A percentile compares a stretch with the other conserved stretches of the same genome.
phyloP scores from a whole-genome alignment of 2,888 invertebrate genomes.

The Mycogona germanica region DNA sequence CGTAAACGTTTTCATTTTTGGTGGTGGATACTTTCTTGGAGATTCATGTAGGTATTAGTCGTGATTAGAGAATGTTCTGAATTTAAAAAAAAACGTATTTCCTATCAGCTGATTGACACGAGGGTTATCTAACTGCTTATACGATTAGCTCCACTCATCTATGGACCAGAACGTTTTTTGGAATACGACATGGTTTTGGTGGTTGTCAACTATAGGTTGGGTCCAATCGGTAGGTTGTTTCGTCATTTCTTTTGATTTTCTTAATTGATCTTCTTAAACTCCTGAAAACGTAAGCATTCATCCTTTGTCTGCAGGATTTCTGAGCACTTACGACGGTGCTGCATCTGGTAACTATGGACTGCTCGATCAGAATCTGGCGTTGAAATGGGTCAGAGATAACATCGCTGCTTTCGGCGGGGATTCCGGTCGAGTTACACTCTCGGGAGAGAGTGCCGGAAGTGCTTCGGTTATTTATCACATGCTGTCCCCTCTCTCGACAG shows the following conservation, averaged over 20 bases:
- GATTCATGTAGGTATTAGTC: too few species aligned
- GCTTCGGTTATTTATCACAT: constrained; percentile 2
- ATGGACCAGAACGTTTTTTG: constrained; percentile 30
- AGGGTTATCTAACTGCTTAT: too few species aligned
- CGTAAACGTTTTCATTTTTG: constrained; percentile 31
- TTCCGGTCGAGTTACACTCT: constrained; percentile 6
- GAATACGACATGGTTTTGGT: constrained; percentile 30
- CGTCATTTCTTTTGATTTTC: too few species aligned
- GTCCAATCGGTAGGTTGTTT: constrained; percentile 32
- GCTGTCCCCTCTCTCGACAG: not conserved
- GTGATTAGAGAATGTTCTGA: too few species aligned
- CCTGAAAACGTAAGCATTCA: too few species aligned
- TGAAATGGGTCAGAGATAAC: constrained; percentile 9
- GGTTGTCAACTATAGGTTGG: constrained; percentile 32
- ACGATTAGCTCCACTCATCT: constrained; percentile 29
- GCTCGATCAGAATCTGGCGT: constrained; percentile 3
- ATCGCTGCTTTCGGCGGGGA: constrained; percentile 9
- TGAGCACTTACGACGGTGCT: constrained; percentile 3
- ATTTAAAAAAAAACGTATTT: too few species aligned
- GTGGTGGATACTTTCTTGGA: too few species aligned
- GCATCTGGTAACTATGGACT: constrained; percentile 11
- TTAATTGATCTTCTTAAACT: too few species aligned
- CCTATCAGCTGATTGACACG: too few species aligned
- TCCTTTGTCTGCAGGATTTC: constrained; percentile 10
- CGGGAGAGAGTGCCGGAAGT: constrained; percentile 9